These are phyloP conservation scores for Calyptomena viridis DNA, from an alignment of 2,113 vertebrate genomes.

Conservation along the genomic window DNA sequence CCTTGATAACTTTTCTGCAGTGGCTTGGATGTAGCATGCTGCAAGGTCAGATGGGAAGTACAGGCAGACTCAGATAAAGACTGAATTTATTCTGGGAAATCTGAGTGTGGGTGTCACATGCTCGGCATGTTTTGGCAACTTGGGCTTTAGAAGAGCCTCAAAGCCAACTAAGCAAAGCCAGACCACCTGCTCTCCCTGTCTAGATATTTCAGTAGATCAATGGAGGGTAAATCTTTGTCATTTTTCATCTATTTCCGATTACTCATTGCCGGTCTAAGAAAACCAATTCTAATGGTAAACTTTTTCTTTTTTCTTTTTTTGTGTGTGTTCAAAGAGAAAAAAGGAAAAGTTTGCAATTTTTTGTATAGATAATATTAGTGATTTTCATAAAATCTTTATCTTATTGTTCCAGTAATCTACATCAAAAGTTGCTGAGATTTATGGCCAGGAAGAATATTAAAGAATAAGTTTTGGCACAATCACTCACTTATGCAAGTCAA, in stretches of 20 bases:
- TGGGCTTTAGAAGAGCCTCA: background rate
- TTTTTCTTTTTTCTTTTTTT: background rate
- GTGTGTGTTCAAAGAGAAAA: background rate
- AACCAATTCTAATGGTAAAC: background rate
- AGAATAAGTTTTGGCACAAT: background rate
- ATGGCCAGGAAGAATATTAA: background rate
- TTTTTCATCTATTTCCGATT: background rate
- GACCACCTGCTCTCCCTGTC: background rate
- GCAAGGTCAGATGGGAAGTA: background rate
- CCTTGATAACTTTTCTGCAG: background rate
- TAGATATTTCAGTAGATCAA: background rate
- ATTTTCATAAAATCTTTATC: background rate
- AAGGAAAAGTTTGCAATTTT: background rate
- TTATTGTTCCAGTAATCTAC: background rate
- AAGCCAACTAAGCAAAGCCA: background rate
- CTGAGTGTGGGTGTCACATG: background rate
- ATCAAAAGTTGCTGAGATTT: background rate
- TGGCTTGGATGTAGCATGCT: background rate
- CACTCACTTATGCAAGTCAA: background rate
- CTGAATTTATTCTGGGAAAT: background rate
- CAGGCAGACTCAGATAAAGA: background rate
- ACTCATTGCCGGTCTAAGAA: background rate
- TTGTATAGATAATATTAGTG: background rate
- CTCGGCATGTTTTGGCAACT: background rate
- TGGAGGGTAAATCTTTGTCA: background rate